Conservation (phyloP, 2,797 vertebrate genomes). For the Phyllotis vaccarum region DNA sequence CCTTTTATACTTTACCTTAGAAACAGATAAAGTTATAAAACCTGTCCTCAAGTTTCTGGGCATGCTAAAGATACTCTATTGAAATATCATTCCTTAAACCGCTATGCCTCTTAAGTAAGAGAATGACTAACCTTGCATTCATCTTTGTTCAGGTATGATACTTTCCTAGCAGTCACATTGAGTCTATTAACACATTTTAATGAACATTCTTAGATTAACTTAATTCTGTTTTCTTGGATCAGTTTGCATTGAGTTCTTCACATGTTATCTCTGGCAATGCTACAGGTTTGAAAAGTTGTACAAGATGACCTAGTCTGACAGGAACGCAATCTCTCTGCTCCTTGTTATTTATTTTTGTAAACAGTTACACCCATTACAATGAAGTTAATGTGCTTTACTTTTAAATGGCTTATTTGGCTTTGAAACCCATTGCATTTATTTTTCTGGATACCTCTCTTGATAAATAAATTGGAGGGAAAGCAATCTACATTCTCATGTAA, state of each 20-base stretch:
- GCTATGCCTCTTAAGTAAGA: background rate
- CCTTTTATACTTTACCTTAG: background rate
- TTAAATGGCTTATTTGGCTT: slow-evolving; percentile 58
- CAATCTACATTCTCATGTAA: background rate
- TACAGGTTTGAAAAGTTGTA: background rate
- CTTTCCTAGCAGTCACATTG: background rate
- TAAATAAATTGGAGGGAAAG: background rate
- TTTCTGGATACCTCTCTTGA: slow-evolving; percentile 7
- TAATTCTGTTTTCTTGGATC: background rate
- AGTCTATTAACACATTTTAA: background rate
- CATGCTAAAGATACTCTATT: background rate
- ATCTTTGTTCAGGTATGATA: background rate
- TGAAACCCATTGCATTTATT: background rate
- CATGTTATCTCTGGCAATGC: background rate
- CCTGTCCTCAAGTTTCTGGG: background rate
- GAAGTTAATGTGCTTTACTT: slow-evolving; percentile 11
- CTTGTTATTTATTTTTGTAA: slow-evolving; percentile 47
- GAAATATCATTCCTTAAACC: background rate
- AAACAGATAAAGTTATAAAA: background rate
- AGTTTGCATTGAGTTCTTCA: background rate
- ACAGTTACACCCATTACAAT: background rate
- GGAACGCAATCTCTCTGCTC: background rate
- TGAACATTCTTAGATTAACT: background rate
- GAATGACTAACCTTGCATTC: background rate
- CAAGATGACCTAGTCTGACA: background rate